phyloP scores from a whole-genome alignment of 2,797 vertebrate genomes.

The Gastrophryne carolinensis region DNA sequence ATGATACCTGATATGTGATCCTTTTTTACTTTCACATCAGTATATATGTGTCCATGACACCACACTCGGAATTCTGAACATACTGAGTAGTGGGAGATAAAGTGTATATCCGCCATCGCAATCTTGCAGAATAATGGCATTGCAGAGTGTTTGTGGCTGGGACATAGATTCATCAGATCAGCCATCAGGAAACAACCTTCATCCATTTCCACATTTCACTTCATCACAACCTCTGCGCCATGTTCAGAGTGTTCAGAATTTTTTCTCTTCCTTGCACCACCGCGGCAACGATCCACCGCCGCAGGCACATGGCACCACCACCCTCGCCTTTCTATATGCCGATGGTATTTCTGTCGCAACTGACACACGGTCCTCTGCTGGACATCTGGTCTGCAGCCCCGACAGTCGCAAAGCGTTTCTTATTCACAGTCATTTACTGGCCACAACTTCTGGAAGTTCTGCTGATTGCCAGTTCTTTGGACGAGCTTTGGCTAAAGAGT shows the following conservation, averaged over 20 bases:
- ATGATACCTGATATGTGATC: not conserved
- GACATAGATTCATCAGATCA: not conserved
- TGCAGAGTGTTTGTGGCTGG: slow-evolving; percentile 60
- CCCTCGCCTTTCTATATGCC: slow-evolving; percentile 78
- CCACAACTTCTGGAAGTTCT: slow-evolving; percentile 79
- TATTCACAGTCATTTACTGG: slow-evolving; percentile 78
- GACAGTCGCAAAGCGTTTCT: slow-evolving; percentile 74
- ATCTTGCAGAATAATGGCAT: slow-evolving; percentile 59
- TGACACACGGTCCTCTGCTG: slow-evolving; percentile 80
- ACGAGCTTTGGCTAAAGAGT: slow-evolving; percentile 73
- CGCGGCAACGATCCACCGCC: slow-evolving; percentile 24
- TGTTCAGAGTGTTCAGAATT: not conserved
- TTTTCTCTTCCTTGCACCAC: no score
- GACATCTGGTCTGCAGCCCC: slow-evolving; percentile 72
- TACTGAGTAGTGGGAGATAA: no score
- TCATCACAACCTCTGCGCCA: not conserved
- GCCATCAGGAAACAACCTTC: not conserved
- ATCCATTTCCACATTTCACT: not conserved
- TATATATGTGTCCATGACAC: not conserved
- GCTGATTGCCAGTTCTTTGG: slow-evolving; percentile 83
- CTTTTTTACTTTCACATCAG: not conserved
- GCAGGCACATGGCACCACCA: slow-evolving; percentile 79
- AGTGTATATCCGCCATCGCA: no score
- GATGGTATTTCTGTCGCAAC: slow-evolving; percentile 81
- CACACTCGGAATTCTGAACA: not conserved